phyloP scores from a whole-genome alignment of 2,888 invertebrate genomes.

The Actias luna region DNA sequence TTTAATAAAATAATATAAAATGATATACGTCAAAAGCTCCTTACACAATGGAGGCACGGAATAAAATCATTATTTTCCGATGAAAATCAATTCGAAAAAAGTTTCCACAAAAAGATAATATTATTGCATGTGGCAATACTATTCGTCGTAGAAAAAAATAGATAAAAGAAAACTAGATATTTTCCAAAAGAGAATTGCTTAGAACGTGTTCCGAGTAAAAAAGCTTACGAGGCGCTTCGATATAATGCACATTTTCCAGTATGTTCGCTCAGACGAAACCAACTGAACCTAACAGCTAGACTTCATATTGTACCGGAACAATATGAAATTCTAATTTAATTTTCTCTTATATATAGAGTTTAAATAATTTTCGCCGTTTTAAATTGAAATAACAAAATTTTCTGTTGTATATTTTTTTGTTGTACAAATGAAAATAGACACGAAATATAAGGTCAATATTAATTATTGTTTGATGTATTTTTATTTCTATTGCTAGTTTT shows the following conservation, averaged over 20 bases:
- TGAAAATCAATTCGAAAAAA: background rate
- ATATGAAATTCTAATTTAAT: conserved; percentile 54
- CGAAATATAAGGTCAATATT: too few species aligned
- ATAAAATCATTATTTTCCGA: too few species aligned
- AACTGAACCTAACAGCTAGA: conserved; percentile 37
- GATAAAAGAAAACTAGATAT: conserved; percentile 4
- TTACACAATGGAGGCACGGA: too few species aligned
- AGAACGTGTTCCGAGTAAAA: background rate
- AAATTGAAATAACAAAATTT: too few species aligned
- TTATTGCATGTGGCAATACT: background rate
- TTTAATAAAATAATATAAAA: too few species aligned
- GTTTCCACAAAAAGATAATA: background rate
- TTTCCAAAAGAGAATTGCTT: background rate
- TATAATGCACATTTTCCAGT: conserved; percentile 21
- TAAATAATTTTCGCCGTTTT: background rate
- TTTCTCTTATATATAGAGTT: conserved; percentile 23
- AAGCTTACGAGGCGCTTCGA: conserved; percentile 1
- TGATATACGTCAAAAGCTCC: too few species aligned
- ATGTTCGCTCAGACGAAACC: conserved; percentile 38
- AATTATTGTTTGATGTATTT: too few species aligned
- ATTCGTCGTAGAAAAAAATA: background rate
- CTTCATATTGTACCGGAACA: conserved; percentile 30
- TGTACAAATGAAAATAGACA: too few species aligned
- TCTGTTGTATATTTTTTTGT: too few species aligned
- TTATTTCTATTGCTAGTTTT: too few species aligned